Conservation (phyloP, 1,140 invertebrate genomes). For the Heterodera schachtii region DNA sequence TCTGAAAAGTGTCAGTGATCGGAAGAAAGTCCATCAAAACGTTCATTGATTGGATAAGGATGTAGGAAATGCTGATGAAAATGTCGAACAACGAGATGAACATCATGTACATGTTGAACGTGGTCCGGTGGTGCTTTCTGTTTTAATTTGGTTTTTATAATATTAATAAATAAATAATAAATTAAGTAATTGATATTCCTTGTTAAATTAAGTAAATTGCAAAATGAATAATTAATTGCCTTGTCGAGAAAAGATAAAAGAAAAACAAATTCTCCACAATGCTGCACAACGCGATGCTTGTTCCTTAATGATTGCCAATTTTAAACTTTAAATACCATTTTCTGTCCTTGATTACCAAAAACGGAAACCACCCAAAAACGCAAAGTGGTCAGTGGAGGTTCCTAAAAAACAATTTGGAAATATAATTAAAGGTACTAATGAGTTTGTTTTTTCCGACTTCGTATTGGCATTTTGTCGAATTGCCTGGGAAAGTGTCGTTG, state of each 20-base stretch:
- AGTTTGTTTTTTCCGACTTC: neutral
- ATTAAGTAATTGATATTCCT: no score
- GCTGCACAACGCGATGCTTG: constrained; percentile 48
- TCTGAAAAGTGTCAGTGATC: constrained; percentile 47
- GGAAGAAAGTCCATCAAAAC: constrained; percentile 56
- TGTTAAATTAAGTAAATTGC: no score
- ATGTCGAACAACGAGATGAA: constrained; percentile 61
- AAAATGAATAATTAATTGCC: constrained; percentile 16
- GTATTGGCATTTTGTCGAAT: constrained; percentile 10
- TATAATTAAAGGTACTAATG: neutral
- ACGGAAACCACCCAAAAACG: constrained; percentile 59
- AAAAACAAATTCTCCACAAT: constrained; percentile 57
- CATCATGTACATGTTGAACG: constrained; percentile 58
- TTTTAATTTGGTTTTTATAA: constrained; percentile 15
- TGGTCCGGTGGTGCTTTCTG: constrained; percentile 54
- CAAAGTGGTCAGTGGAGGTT: constrained; percentile 50
- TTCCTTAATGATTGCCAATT: neutral
- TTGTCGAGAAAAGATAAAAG: constrained; percentile 55
- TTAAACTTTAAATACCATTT: neutral
- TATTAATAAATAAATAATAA: constrained; percentile 15
- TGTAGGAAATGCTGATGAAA: constrained; percentile 59
- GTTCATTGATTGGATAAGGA: constrained; percentile 61
- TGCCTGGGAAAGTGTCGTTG: neutral
- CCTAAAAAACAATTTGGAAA: constrained; percentile 1
- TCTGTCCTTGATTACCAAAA: constrained; percentile 36